phyloP scores from a whole-genome alignment of 2,888 invertebrate species.

The Mythimna ferrago region DNA sequence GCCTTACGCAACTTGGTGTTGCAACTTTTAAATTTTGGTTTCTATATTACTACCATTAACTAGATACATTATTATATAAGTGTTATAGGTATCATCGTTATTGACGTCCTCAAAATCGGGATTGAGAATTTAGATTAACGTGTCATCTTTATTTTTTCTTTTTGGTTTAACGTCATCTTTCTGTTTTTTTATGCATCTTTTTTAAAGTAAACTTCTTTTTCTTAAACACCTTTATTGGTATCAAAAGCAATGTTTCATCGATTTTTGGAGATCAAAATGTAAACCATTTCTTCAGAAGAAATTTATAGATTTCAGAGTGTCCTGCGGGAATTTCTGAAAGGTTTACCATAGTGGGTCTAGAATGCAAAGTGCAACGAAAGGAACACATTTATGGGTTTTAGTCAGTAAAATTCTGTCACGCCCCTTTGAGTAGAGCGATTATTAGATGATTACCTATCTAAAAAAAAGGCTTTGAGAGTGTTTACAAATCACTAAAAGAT shows the following conservation, averaged over 20 bases:
- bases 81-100: not conserved
- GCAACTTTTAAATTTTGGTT: conserved; percentile 22
- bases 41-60: conserved; percentile 5
- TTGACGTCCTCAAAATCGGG: not conserved
- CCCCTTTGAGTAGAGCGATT: no score
- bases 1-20: conserved; percentile 38
- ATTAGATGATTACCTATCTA: no score
- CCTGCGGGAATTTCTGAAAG: no score
- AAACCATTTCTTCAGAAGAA: not conserved
- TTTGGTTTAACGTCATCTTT: not conserved
- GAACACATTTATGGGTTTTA: no score
- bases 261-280: not conserved
- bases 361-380: no score
- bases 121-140: not conserved
- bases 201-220: not conserved
- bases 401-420: no score
- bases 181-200: not conserved
- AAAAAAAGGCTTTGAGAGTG: not conserved
- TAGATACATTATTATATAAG: conserved; percentile 21
- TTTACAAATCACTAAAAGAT: not conserved
- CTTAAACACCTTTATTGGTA: not conserved
- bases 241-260: not conserved
- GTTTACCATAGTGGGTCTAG: no score
- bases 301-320: no score
- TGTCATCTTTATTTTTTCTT: not conserved